Conservation (phyloP, 2,113 vertebrate genomes). For the Alces alces region DNA sequence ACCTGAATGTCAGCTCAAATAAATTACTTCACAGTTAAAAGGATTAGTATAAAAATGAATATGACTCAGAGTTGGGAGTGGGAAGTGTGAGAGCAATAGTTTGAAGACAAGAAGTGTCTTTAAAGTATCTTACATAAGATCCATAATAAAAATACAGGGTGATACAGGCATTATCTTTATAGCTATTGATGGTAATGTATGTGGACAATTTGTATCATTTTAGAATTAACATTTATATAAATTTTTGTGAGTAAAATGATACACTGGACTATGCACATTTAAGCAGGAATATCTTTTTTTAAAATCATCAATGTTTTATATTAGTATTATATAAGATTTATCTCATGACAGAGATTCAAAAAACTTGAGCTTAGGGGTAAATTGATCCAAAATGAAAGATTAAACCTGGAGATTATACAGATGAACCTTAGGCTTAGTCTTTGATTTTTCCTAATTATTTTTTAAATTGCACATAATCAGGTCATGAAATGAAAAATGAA, state of each 20-base stretch:
- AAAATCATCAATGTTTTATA: background rate
- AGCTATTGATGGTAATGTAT: background rate
- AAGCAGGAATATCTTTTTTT: background rate
- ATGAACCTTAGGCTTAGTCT: background rate
- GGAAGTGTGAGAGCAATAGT: constrained; percentile 72
- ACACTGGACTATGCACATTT: background rate
- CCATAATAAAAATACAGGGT: constrained; percentile 14
- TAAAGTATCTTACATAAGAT: constrained; percentile 61
- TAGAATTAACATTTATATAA: background rate
- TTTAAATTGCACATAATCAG: background rate
- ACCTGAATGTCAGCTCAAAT: constrained; percentile 67
- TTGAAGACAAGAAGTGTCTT: constrained; percentile 55
- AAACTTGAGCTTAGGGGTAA: background rate
- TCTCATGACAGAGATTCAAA: background rate
- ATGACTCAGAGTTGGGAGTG: constrained; percentile 68
- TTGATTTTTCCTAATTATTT: background rate
- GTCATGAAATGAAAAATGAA: background rate
- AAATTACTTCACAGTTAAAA: constrained; percentile 63
- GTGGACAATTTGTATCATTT: background rate
- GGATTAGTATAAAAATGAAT: constrained; percentile 70
- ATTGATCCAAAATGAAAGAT: background rate
- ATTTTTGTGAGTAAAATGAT: background rate
- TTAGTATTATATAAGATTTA: background rate
- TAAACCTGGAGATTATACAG: background rate
- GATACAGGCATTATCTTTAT: background rate